A percentile compares a stretch with the other conserved stretches of the same genome.
Conservation (phyloP, 92 coral and sea anemone genomes). For the Epizoanthus ramosus region DNA sequence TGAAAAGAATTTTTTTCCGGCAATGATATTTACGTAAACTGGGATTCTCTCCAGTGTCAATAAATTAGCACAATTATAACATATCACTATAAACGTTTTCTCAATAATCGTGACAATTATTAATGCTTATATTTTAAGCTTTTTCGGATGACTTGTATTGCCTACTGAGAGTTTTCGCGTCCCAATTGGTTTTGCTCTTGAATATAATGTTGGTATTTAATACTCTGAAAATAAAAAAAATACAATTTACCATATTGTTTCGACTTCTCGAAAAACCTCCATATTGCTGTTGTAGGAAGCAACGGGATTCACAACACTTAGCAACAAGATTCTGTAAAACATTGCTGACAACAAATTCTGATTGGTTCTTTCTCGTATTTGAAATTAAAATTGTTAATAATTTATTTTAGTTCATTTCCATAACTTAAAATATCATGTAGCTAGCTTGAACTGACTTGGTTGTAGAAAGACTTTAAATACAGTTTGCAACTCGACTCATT, state of each 20-base stretch:
- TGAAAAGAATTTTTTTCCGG: too few species aligned
- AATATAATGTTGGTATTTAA: too few species aligned
- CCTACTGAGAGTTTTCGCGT: too few species aligned
- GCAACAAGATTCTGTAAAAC: slow-evolving; percentile 30
- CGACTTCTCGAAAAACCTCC: not conserved
- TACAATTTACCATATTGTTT: not conserved
- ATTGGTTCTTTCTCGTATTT: slow-evolving; percentile 5
- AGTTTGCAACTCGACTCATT: not conserved
- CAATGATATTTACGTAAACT: too few species aligned
- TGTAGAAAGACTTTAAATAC: not conserved
- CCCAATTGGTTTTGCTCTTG: too few species aligned
- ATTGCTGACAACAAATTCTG: not conserved
- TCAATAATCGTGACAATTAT: too few species aligned
- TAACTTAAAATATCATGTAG: slow-evolving; percentile 6
- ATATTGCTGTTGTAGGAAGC: not conserved
- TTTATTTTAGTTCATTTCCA: slow-evolving; percentile 42
- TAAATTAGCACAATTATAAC: too few species aligned
- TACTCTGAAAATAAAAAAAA: too few species aligned
- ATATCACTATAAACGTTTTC: too few species aligned
- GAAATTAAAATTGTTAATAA: slow-evolving; percentile 41
- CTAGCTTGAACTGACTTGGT: slow-evolving; percentile 19
- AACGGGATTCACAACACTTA: slow-evolving; percentile 9
- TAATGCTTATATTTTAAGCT: too few species aligned
- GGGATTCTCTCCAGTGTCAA: too few species aligned
- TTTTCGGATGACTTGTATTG: too few species aligned